Conservation (phyloP, 2,888 invertebrate genomes). For the Noctua comes region DNA sequence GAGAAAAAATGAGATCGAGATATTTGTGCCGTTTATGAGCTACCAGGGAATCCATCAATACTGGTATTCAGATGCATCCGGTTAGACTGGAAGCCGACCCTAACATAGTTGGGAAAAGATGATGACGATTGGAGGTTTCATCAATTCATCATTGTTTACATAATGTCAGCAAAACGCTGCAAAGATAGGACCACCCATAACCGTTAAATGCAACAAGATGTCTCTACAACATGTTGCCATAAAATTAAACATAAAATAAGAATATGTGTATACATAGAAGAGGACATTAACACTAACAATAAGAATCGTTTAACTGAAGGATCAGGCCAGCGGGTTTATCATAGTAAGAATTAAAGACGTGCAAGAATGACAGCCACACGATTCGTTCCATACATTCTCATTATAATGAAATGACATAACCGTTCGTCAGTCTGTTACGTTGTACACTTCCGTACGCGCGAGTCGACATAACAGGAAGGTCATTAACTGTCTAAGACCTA, state of each 20-base stretch:
- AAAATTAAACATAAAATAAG: constrained; percentile 40
- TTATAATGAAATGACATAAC: constrained; percentile 60
- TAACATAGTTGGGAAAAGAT: too few species aligned
- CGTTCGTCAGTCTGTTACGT: constrained; percentile 36
- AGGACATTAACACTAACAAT: constrained; percentile 42
- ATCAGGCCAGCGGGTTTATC: constrained; percentile 39
- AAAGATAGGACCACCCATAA: constrained; percentile 20
- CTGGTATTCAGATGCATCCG: too few species aligned
- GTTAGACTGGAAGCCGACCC: too few species aligned
- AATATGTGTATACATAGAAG: constrained; percentile 31
- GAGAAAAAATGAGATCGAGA: too few species aligned
- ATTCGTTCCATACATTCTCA: constrained; percentile 56
- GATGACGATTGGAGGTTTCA: background rate
- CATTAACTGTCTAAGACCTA: constrained; percentile 17
- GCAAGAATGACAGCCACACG: constrained; percentile 48
- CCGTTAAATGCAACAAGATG: constrained; percentile 34
- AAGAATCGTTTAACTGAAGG: constrained; percentile 46
- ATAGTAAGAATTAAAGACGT: constrained; percentile 56
- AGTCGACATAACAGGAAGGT: constrained; percentile 29
- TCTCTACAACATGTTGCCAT: constrained; percentile 21
- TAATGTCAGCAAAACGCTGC: background rate
- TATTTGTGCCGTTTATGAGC: too few species aligned
- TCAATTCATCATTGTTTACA: background rate
- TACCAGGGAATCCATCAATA: too few species aligned
- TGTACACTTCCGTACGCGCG: constrained; percentile 28